Evolutionary conservation across 2,888 invertebrate genomes (phyloP).

Genomic region (Mechanitis mazaeus): DNA sequence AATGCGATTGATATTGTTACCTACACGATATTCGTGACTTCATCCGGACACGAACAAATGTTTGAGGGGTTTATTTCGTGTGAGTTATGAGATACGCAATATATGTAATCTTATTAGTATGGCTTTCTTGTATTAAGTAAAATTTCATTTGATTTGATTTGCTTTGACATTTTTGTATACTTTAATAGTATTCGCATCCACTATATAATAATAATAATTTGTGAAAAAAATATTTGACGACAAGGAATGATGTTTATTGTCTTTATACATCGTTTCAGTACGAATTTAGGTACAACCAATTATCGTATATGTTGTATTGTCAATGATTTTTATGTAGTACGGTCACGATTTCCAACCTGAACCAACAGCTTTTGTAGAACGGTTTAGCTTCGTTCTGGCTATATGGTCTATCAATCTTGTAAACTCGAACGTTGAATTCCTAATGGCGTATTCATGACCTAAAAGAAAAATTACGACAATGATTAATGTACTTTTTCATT

Average conservation of each 20-base stretch:
- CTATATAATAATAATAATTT: too few species aligned
- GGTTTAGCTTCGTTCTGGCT: constrained; percentile 1
- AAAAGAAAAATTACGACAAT: constrained; percentile 1
- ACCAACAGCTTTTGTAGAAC: constrained; percentile 1
- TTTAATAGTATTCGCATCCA: too few species aligned
- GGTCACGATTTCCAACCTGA: not conserved
- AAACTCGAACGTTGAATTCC: constrained; percentile 2
- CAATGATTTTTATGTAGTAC: not conserved
- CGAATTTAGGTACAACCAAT: not conserved
- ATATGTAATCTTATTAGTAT: not conserved
- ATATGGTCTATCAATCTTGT: constrained; percentile 3
- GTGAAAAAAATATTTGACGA: too few species aligned
- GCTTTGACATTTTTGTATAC: too few species aligned
- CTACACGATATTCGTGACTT: not conserved
- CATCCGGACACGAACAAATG: not conserved
- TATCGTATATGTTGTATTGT: not conserved
- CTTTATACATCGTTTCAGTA: not conserved
- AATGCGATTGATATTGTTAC: constrained; percentile 6
- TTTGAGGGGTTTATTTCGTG: not conserved
- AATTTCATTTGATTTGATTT: too few species aligned
- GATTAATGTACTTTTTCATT: constrained; percentile 2
- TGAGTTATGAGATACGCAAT: not conserved
- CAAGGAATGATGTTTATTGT: too few species aligned
- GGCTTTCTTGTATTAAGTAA: too few species aligned
- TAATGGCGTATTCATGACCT: constrained; percentile 4